phyloP scores from a whole-genome alignment of 2,797 vertebrate species.

The Onychomys arenicola region DNA sequence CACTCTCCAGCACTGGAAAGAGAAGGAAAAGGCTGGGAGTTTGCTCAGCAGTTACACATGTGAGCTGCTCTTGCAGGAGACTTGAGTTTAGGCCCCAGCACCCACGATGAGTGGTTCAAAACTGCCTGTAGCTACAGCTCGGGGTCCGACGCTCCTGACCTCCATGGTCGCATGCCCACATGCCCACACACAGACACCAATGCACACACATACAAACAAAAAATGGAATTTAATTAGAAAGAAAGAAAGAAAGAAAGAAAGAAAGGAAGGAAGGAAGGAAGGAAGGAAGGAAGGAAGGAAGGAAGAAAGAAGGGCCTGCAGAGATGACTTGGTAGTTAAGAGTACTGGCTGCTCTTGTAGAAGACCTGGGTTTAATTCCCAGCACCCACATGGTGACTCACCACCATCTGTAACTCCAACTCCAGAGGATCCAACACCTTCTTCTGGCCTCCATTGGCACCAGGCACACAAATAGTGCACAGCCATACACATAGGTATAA shows the following conservation, averaged over 20 bases:
- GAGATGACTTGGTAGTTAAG: not conserved
- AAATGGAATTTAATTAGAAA: not conserved
- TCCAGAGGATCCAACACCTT: not conserved
- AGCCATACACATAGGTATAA: not conserved
- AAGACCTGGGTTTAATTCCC: not conserved
- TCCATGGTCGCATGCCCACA: too few relatives aligned
- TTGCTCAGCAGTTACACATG: not conserved
- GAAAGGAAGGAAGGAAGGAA: too few relatives aligned
- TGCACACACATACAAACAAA: not conserved
- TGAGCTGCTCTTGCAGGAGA: not conserved
- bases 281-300: too few relatives aligned
- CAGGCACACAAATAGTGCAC: not conserved
- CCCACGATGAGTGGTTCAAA: not conserved
- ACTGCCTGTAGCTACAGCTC: not conserved
- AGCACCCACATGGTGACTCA: not conserved
- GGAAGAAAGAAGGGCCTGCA: not conserved
- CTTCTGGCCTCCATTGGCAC: not conserved
- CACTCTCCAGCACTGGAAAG: not conserved
- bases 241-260: not conserved
- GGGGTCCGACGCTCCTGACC: not conserved
- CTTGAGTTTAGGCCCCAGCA: not conserved
- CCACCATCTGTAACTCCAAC: not conserved
- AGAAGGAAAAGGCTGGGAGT: too few relatives aligned
- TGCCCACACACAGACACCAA: not conserved
- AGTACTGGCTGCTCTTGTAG: not conserved